phyloP scores from a whole-genome alignment of 2,113 vertebrate genomes.

The Electrona antarctica region DNA sequence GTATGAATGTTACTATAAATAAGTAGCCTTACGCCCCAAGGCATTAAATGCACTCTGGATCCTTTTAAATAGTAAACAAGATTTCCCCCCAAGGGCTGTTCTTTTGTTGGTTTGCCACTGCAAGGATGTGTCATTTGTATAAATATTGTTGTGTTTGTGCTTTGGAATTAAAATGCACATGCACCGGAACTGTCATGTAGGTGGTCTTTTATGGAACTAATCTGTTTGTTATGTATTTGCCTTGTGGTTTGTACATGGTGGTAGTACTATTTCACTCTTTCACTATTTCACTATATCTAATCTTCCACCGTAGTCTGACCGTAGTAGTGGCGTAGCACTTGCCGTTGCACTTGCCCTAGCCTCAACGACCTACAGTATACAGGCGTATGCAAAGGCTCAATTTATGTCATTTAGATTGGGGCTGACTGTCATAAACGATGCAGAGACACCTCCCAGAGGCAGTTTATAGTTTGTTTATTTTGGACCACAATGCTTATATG shows the following conservation, averaged over 20 bases:
- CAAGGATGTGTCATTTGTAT: conserved; percentile 22
- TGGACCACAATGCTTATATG: too few species aligned
- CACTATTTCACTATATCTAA: too few species aligned
- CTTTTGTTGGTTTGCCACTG: conserved; percentile 36
- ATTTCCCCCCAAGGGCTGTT: conserved; percentile 33
- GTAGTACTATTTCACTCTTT: not conserved
- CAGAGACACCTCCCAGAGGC: too few species aligned
- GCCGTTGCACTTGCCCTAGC: too few species aligned
- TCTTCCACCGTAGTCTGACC: too few species aligned
- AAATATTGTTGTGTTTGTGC: conserved; percentile 6
- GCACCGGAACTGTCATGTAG: conserved; percentile 5
- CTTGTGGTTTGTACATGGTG: not conserved
- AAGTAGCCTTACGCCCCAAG: conserved; percentile 37
- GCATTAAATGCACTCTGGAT: conserved; percentile 66
- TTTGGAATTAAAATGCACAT: conserved; percentile 15
- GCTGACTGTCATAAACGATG: too few species aligned
- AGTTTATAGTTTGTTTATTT: too few species aligned
- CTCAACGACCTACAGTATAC: too few species aligned
- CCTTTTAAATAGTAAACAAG: conserved; percentile 56
- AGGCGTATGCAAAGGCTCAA: too few species aligned
- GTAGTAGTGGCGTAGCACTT: too few species aligned
- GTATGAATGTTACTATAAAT: conserved; percentile 59
- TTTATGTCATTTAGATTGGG: too few species aligned
- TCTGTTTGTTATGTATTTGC: not conserved
- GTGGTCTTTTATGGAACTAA: not conserved